phyloP scores from a whole-genome alignment of 2,113 vertebrate genomes.

The Hyla sarda region DNA sequence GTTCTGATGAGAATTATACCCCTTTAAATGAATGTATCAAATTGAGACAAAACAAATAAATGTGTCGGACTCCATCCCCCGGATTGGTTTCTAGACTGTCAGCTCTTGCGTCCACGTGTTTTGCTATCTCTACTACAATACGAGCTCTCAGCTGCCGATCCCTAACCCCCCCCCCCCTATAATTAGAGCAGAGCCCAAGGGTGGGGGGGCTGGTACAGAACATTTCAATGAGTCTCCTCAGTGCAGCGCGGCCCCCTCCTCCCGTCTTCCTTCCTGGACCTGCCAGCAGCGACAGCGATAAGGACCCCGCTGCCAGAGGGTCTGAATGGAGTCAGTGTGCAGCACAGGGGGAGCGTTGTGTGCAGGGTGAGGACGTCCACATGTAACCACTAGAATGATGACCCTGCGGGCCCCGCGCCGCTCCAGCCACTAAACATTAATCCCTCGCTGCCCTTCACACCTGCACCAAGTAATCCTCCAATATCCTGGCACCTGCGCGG shows the following conservation, averaged over 20 bases:
- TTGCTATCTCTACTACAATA: neutral
- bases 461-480: neutral
- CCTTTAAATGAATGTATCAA: too few species aligned
- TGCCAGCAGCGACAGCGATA: slow-evolving; percentile 23
- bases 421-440: neutral
- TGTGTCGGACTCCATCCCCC: too few species aligned
- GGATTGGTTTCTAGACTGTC: too few species aligned
- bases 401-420: neutral
- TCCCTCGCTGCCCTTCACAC: slow-evolving; percentile 10
- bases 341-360: slow-evolving; percentile 12
- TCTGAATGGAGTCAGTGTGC: slow-evolving; percentile 42
- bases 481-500: neutral
- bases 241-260: neutral
- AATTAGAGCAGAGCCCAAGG: neutral
- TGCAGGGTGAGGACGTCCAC: neutral
- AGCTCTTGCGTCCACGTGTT: neutral
- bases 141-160: neutral
- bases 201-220: neutral
- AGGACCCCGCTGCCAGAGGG: slow-evolving; percentile 4
- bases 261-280: slow-evolving; percentile 4
- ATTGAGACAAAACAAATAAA: too few species aligned
- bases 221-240: neutral
- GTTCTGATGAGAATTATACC: too few species aligned
- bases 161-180: neutral
- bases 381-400: neutral